Percentiles rank a stretch among this genome's conserved stretches.
phyloP scores from a whole-genome alignment of 2,888 invertebrate species.

The Nudaria mundana region DNA sequence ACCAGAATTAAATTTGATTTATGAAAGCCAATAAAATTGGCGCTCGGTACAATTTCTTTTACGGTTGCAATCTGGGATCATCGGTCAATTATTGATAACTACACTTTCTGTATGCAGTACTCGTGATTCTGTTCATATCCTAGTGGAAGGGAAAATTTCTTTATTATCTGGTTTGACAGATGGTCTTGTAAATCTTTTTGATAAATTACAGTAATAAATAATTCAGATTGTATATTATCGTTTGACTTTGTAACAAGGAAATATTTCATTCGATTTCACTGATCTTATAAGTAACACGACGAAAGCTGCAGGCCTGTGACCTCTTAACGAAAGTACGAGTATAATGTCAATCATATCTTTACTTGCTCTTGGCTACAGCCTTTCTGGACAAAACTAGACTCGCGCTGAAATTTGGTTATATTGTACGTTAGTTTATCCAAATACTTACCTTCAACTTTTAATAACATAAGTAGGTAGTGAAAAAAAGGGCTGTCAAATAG shows the following conservation, averaged over 20 bases:
- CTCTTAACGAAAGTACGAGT: too few relatives aligned
- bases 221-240: neutral
- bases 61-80: slow-evolving; percentile 27
- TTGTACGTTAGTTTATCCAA: slow-evolving; percentile 18
- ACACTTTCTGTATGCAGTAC: slow-evolving; percentile 15
- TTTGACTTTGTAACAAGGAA: neutral
- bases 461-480: slow-evolving; percentile 32
- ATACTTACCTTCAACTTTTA: slow-evolving; percentile 17
- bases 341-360: too few relatives aligned
- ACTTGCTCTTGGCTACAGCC: too few relatives aligned
- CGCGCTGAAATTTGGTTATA: too few relatives aligned
- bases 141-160: slow-evolving; percentile 12
- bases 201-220: slow-evolving; percentile 8
- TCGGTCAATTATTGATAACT: slow-evolving; percentile 20
- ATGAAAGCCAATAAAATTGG: slow-evolving; percentile 57
- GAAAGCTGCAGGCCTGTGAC: too few relatives aligned
- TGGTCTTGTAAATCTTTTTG: slow-evolving; percentile 3
- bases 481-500: slow-evolving; percentile 46
- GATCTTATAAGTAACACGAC: too few relatives aligned
- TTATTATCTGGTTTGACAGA: slow-evolving; percentile 8
- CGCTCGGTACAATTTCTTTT: slow-evolving; percentile 39
- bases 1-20: slow-evolving; percentile 59
- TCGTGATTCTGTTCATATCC: slow-evolving; percentile 1
- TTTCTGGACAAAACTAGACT: too few relatives aligned
- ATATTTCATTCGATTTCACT: neutral